Evolutionary conservation across 1,140 invertebrate genomes (phyloP).

Genomic region (Hirudo medicinalis): DNA sequence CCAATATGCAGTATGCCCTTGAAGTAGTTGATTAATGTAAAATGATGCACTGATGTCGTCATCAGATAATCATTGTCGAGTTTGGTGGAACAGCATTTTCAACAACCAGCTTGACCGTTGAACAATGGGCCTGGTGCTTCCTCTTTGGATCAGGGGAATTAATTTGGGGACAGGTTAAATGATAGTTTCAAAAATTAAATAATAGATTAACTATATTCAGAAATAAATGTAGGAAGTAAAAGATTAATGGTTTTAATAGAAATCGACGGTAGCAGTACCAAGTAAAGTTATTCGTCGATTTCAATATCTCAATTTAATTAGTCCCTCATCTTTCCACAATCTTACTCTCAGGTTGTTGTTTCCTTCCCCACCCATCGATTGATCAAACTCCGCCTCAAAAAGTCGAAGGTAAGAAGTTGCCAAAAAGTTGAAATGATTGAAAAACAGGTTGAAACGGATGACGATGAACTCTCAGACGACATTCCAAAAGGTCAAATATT

Average conservation of each 20-base stretch:
- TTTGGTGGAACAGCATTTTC: slow-evolving; percentile 92
- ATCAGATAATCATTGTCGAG: slow-evolving; percentile 81
- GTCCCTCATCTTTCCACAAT: too few species aligned
- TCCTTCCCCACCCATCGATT: slow-evolving; percentile 14
- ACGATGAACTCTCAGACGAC: slow-evolving; percentile 23
- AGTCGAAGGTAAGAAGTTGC: background rate
- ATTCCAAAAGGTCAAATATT: slow-evolving; percentile 71
- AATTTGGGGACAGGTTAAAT: slow-evolving; percentile 80
- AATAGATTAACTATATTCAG: background rate
- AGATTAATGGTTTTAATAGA: background rate
- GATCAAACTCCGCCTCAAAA: slow-evolving; percentile 8
- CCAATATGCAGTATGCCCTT: background rate
- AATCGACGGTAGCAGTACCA: too few species aligned
- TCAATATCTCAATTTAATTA: too few species aligned
- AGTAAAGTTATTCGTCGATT: too few species aligned
- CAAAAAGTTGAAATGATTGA: slow-evolving; percentile 21
- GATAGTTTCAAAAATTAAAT: too few species aligned
- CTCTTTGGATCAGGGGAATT: slow-evolving; percentile 89
- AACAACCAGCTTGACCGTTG: slow-evolving; percentile 70
- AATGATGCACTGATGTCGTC: background rate
- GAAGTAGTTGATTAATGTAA: background rate
- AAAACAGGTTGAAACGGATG: slow-evolving; percentile 24
- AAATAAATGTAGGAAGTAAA: background rate
- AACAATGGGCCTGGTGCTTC: slow-evolving; percentile 97
- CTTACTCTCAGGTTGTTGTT: background rate